Percentiles rank a stretch among this genome's conserved stretches.
phyloP scores from a whole-genome alignment of 2,888 invertebrate genomes.

The Ormia ochracea region DNA sequence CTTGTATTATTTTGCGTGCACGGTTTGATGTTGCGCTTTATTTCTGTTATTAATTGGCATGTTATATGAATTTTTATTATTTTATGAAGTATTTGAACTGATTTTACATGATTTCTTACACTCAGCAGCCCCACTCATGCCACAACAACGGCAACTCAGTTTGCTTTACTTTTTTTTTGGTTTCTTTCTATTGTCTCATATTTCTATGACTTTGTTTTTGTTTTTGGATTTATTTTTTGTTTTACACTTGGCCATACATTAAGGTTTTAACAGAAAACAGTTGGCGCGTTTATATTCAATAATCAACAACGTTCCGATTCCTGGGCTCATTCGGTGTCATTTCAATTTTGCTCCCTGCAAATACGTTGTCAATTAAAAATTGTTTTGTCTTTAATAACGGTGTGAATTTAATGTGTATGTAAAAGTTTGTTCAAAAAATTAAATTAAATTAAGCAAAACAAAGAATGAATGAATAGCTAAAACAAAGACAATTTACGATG shows the following conservation, averaged over 20 bases:
- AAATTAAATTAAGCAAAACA: neutral
- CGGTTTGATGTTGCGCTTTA: no score
- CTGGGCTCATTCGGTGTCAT: neutral
- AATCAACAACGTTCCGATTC: constrained; percentile 20
- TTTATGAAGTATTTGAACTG: no score
- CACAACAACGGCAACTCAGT: neutral
- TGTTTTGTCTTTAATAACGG: neutral
- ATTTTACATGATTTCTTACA: no score
- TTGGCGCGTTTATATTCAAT: constrained; percentile 57
- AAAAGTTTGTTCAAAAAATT: neutral
- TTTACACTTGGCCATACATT: constrained; percentile 38
- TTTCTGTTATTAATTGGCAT: no score
- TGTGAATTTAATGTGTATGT: constrained; percentile 10
- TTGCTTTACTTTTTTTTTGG: neutral
- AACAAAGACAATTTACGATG: no score
- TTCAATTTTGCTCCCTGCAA: constrained; percentile 14
- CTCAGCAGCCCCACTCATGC: no score
- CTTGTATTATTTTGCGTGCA: no score
- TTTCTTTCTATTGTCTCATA: constrained; percentile 16
- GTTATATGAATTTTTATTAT: no score
- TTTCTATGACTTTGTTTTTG: constrained; percentile 11
- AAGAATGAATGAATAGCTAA: neutral
- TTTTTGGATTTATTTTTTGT: neutral
- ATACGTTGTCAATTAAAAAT: neutral
- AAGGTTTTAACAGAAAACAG: constrained; percentile 48